Evolutionary conservation across 2,797 vertebrate species (phyloP).

Genomic region (Moxostoma hubbsi): DNA sequence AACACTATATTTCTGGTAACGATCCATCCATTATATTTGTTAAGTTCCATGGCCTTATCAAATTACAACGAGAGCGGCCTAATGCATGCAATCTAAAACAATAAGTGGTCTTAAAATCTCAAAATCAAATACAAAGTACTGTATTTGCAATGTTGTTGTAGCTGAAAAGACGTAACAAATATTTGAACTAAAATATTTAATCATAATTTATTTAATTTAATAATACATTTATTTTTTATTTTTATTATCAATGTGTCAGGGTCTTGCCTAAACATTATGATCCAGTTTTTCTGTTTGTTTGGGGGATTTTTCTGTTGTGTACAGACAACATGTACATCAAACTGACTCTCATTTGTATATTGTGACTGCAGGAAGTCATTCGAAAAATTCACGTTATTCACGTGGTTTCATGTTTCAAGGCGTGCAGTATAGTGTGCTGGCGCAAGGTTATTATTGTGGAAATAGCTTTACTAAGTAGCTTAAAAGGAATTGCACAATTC

Average conservation of each 20-base stretch:
- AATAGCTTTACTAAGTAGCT: slow-evolving; percentile 44
- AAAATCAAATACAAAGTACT: no score
- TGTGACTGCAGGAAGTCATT: slow-evolving; percentile 27
- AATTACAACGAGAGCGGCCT: slow-evolving; percentile 2
- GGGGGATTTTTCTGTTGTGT: no score
- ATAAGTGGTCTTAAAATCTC: not conserved
- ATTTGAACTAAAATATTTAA: no score
- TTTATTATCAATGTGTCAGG: no score
- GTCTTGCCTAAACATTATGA: no score
- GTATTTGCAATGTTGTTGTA: no score
- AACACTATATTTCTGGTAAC: not conserved
- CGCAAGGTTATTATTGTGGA: slow-evolving; percentile 50
- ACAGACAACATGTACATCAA: no score
- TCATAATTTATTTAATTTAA: no score
- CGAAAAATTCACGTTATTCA: slow-evolving; percentile 19
- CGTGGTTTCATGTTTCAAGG: slow-evolving; percentile 18
- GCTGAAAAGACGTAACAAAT: no score
- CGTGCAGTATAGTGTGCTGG: slow-evolving; percentile 27
- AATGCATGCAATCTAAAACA: not conserved
- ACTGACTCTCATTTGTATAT: not conserved
- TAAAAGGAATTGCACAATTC: slow-evolving; percentile 55
- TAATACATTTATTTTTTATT: no score
- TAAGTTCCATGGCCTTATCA: slow-evolving; percentile 4
- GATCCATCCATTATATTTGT: not conserved
- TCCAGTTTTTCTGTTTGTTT: no score